A percentile compares a stretch with the other conserved stretches of the same genome.
phyloP scores from a whole-genome alignment of 2,797 vertebrate species.

The Triplophysa bombifrons region DNA sequence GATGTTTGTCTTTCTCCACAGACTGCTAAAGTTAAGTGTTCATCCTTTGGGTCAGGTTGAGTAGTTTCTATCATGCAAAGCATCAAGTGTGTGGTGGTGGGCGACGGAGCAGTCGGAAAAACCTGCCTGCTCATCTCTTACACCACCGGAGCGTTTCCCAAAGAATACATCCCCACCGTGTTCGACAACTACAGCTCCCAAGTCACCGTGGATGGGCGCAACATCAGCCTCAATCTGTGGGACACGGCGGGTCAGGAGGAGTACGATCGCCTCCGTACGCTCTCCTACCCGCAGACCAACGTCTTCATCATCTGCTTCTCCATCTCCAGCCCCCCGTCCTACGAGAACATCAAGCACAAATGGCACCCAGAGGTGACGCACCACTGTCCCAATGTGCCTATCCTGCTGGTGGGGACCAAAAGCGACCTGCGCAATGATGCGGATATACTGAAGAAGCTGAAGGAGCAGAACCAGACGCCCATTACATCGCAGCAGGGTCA shows the following conservation, averaged over 20 bases:
- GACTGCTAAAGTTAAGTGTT: conserved; percentile 56
- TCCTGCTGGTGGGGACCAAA: conserved; percentile 90
- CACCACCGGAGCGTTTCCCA: conserved; percentile 88
- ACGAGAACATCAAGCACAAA: conserved; percentile 81
- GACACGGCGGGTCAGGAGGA: conserved; percentile 86
- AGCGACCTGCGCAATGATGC: conserved; percentile 84
- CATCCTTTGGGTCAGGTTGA: neutral
- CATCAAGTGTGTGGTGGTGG: conserved; percentile 91
- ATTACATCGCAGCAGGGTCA: conserved; percentile 84
- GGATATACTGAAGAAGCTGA: conserved; percentile 87
- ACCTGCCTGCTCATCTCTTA: conserved; percentile 93
- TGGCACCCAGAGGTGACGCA: conserved; percentile 85
- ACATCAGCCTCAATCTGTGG: conserved; percentile 83
- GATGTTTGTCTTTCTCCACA: conserved; percentile 22
- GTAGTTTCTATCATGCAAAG: conserved; percentile 81
- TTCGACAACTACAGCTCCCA: conserved; percentile 93
- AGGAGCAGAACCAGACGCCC: conserved; percentile 87
- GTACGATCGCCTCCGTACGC: conserved; percentile 78
- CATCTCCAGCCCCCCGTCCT: conserved; percentile 79
- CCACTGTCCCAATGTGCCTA: conserved; percentile 86
- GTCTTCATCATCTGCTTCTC: conserved; percentile 86
- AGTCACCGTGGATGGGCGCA: conserved; percentile 79
- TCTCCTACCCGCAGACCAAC: conserved; percentile 82
- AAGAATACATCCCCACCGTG: conserved; percentile 90
- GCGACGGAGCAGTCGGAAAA: conserved; percentile 90